Percentiles rank a stretch among this genome's conserved stretches.
phyloP scores from a whole-genome alignment of 1,140 invertebrate species.

The Leptopilina boulardi region DNA sequence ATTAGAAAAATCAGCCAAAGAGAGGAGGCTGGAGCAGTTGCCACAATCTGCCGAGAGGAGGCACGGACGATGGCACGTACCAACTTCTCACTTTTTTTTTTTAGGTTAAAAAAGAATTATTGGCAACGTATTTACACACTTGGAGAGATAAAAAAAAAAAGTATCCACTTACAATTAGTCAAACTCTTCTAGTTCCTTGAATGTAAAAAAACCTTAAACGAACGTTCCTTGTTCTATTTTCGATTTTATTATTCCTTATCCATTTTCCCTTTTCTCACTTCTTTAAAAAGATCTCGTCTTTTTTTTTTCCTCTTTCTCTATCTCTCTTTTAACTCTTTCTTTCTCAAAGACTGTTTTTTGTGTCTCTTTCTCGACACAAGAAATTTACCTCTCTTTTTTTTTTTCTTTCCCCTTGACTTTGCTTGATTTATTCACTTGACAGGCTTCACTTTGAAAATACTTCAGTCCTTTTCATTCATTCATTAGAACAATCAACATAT shows the following conservation, averaged over 20 bases:
- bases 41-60: constrained; percentile 45
- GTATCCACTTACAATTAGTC: too few species aligned
- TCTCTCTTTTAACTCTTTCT: constrained; percentile 20
- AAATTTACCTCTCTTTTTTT: constrained; percentile 37
- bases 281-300: not conserved
- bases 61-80: constrained; percentile 47
- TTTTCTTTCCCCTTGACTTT: constrained; percentile 23
- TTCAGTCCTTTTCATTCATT: constrained; percentile 43
- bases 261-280: constrained; percentile 18
- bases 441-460: constrained; percentile 24
- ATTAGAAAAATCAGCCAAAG: constrained; percentile 68
- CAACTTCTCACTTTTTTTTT: constrained; percentile 33
- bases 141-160: not conserved
- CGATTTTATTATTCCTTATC: not conserved
- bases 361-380: constrained; percentile 31
- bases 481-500: constrained; percentile 6
- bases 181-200: too few species aligned
- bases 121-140: not conserved
- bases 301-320: not conserved
- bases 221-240: not conserved
- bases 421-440: constrained; percentile 39
- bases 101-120: constrained; percentile 45
- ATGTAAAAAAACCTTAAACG: too few species aligned
- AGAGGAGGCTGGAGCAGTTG: constrained; percentile 7
- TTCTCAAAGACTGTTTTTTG: constrained; percentile 16